Evolutionary conservation across 2,797 vertebrate genomes (phyloP).

Genomic region (Molossus alvarezi): DNA sequence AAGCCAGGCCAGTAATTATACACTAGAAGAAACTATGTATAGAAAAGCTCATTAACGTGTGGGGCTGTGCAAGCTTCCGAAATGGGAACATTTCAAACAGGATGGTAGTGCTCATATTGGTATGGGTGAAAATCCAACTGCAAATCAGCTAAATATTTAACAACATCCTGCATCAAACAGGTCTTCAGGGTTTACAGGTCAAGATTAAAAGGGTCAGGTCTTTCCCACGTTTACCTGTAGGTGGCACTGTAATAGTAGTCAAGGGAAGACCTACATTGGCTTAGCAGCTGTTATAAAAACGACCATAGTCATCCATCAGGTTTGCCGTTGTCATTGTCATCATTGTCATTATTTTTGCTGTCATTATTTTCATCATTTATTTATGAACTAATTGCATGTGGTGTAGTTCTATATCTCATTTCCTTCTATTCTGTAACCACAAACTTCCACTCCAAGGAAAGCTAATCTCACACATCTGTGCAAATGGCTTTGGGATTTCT

Average conservation of each 20-base stretch:
- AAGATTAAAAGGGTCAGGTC: not conserved
- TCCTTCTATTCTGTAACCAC: not conserved
- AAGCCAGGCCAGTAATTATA: constrained; percentile 84
- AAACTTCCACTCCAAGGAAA: not conserved
- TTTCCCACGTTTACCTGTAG: constrained; percentile 61
- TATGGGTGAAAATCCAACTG: constrained; percentile 24
- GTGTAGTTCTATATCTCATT: no score
- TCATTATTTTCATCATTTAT: not conserved
- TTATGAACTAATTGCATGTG: not conserved
- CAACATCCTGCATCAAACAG: not conserved
- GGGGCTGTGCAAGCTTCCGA: constrained; percentile 29
- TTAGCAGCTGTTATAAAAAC: not conserved
- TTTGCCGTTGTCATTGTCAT: not conserved
- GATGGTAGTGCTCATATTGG: not conserved
- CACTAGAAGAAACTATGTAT: constrained; percentile 78
- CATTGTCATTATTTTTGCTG: not conserved
- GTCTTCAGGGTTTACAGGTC: not conserved
- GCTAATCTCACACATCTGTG: not conserved
- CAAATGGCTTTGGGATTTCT: not conserved
- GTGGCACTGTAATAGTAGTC: constrained; percentile 64
- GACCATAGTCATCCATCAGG: not conserved
- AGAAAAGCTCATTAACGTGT: constrained; percentile 81
- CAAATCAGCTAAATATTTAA: constrained; percentile 28
- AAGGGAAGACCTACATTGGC: not conserved
- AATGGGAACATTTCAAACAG: constrained; percentile 46